These are phyloP conservation scores for Heterodera filipjevi DNA, from an alignment of 2,888 invertebrate species.

Conservation along the genomic window DNA sequence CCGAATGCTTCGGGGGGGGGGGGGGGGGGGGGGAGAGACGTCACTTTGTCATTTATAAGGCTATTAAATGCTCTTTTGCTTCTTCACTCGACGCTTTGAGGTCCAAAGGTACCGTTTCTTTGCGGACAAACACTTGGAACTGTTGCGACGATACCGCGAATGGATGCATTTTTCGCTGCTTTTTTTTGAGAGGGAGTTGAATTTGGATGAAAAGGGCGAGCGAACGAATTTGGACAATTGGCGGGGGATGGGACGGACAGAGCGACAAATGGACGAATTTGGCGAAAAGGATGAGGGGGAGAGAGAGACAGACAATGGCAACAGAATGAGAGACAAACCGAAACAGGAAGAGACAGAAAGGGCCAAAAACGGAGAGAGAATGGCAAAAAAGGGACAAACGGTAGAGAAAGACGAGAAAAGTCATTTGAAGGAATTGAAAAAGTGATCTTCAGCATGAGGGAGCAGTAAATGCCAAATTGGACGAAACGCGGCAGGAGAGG, in stretches of 20 bases:
- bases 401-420: not conserved
- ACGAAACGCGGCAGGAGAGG: not conserved
- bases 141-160: slow-evolving; percentile 18
- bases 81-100: not conserved
- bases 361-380: not conserved
- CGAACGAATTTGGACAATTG: not conserved
- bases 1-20: no score
- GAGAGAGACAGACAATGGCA: not conserved
- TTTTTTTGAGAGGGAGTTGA: slow-evolving; percentile 9
- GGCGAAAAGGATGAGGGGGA: not conserved
- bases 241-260: not conserved
- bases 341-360: not conserved
- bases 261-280: not conserved
- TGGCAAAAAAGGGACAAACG: not conserved
- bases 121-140: slow-evolving; percentile 35
- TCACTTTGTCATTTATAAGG: no score
- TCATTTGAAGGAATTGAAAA: not conserved
- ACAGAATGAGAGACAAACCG: not conserved
- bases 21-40: no score
- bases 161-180: slow-evolving; percentile 6
- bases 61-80: no score
- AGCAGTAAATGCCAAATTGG: not conserved
- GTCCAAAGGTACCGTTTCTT: slow-evolving; percentile 34
- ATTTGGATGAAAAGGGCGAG: not conserved
- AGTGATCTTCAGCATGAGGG: not conserved